phyloP scores from a whole-genome alignment of 2,888 invertebrate species.

The Subacronicta megacephala region DNA sequence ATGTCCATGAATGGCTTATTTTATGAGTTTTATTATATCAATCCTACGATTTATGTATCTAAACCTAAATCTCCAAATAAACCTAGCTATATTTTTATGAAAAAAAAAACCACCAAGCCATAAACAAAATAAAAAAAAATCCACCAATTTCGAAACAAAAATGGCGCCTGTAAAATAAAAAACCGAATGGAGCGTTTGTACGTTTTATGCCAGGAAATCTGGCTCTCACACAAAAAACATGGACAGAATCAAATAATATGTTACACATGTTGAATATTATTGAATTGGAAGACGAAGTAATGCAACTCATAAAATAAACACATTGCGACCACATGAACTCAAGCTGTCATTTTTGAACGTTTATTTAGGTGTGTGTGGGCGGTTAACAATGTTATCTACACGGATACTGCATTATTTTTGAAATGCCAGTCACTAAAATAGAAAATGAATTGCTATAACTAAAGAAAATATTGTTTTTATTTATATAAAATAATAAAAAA shows the following conservation, averaged over 20 bases:
- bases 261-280: slow-evolving; percentile 34
- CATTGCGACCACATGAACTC: slow-evolving; percentile 40
- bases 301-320: slow-evolving; percentile 46
- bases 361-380: slow-evolving; percentile 39
- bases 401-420: slow-evolving; percentile 12
- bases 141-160: slow-evolving; percentile 9
- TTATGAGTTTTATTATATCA: slow-evolving; percentile 32
- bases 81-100: neutral
- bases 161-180: neutral
- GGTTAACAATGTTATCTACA: slow-evolving; percentile 14
- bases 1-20: slow-evolving; percentile 30
- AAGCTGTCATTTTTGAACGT: slow-evolving; percentile 33
- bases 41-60: slow-evolving; percentile 20
- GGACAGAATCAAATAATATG: slow-evolving; percentile 18
- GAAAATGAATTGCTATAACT: neutral
- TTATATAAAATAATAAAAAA: too few relatives aligned
- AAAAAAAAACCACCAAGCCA: neutral
- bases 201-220: slow-evolving; percentile 10
- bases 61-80: neutral
- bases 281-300: slow-evolving; percentile 23
- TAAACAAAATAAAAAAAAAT: neutral
- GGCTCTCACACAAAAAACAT: neutral
- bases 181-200: neutral
- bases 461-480: too few relatives aligned
- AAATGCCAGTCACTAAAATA: slow-evolving; percentile 6